Evolutionary conservation across 2,888 invertebrate species (phyloP).

Genomic region (Creontiades dilutus): DNA sequence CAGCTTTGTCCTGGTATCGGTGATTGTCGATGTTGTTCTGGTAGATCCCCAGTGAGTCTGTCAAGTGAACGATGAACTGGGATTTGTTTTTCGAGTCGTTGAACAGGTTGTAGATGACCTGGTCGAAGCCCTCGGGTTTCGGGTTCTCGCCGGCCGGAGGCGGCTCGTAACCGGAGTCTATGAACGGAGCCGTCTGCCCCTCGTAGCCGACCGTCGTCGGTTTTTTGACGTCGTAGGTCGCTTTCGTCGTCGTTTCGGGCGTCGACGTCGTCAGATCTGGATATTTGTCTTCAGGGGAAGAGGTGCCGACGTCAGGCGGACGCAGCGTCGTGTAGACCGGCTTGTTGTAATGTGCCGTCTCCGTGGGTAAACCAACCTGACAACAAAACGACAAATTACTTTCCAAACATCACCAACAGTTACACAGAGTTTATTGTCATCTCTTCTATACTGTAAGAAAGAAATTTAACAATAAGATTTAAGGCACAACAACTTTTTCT

Average conservation of each 20-base stretch:
- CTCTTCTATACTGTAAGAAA: too few relatives aligned
- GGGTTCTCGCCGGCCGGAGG: conserved; percentile 20
- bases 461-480: too few relatives aligned
- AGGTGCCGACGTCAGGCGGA: not conserved
- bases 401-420: too few relatives aligned
- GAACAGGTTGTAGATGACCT: conserved; percentile 66
- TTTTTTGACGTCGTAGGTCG: conserved; percentile 25
- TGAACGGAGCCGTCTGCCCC: conserved; percentile 56
- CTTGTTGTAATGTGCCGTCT: not conserved
- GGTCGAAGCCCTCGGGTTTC: conserved; percentile 66
- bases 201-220: conserved; percentile 41
- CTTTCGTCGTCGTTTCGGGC: conserved; percentile 23
- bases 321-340: conserved; percentile 14
- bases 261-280: conserved; percentile 38
- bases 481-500: too few relatives aligned
- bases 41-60: conserved; percentile 61
- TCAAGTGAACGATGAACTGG: conserved; percentile 63
- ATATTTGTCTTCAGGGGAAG: not conserved
- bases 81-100: conserved; percentile 65
- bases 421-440: too few relatives aligned
- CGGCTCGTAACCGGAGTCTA: conserved; percentile 53
- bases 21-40: conserved; percentile 51
- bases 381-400: not conserved
- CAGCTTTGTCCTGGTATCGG: conserved; percentile 3
- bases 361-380: conserved; percentile 34